Evolutionary conservation across 2,888 invertebrate species (phyloP), one percentile per base, ranked within the genome.

Genomic region (Drosophila sordidapex): DNA sequence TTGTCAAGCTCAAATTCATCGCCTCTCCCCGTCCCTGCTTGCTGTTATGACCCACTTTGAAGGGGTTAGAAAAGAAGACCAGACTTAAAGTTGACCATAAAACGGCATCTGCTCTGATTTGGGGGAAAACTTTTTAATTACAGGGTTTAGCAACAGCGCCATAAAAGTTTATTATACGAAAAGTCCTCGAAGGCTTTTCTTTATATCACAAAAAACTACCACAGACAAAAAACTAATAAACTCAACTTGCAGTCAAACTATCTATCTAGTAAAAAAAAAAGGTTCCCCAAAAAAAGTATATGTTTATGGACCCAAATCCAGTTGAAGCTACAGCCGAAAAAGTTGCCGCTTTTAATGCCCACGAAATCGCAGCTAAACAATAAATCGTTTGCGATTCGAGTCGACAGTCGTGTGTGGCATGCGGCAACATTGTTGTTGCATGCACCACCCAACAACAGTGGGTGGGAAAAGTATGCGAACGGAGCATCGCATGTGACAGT

Each of bases 151-250:
- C 75, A 78, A 80, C 83, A 87, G 65, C 73, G 78, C 83, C 87
- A 85, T 87, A 82, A 87, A 89, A 89, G 82, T 89, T 87, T 80
- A 87, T 85, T 82, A 79, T 83, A 84, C 89, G 74, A 65, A 87
- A 77, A 82, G 38, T 25, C 35, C 4, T 13, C 38, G 2, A 11
- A 38, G 70, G 31, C 57, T 46, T 29, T 49, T 46, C 54, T 49
- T 54, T 48, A 43, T 38, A 54, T 18, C 21, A 48, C 21, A 49
- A 56, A 48, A 53, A 46, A 46, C 43, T 51, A 64, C 59, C 40
- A 73, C 40, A 66, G 52, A 60, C 18, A 58, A 46, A 67, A 73
- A 74, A 81, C 76, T 81, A 83, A 85, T 83, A 85, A 85, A 85
- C 77, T 69, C 21, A 61, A 76, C 66, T 76, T 73, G 51, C 48